These are phyloP conservation scores for Paraplagusia blochii DNA, from an alignment of 2,113 vertebrate genomes.

Conservation along the genomic window DNA sequence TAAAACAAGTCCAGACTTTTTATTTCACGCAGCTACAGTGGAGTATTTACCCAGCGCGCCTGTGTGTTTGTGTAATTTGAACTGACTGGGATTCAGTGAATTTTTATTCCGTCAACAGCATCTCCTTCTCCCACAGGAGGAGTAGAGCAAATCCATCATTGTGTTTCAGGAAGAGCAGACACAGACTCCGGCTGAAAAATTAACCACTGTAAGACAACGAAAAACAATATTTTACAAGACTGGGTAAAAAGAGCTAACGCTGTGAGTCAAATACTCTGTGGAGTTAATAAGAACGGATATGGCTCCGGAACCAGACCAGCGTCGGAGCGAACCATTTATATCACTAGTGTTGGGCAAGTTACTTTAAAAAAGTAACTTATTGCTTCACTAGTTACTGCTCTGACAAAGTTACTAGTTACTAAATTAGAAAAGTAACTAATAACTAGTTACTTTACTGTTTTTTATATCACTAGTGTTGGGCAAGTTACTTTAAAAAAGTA, in stretches of 20 bases:
- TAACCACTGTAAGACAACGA: constrained; percentile 30
- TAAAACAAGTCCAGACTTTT: neutral
- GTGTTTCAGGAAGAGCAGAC: constrained; percentile 24
- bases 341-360: no score
- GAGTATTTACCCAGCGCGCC: neutral
- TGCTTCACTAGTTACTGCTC: no score
- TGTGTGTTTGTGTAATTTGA: constrained; percentile 20
- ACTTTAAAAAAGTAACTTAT: no score
- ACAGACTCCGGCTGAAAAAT: constrained; percentile 24
- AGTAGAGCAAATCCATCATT: constrained; percentile 31
- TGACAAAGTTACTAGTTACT: no score
- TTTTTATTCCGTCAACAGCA: constrained; percentile 33
- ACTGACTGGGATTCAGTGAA: constrained; percentile 38
- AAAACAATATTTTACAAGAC: constrained; percentile 26
- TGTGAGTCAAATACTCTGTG: constrained; percentile 50
- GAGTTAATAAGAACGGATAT: constrained; percentile 65
- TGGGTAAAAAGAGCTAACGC: constrained; percentile 30
- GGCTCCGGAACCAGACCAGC: constrained; percentile 48
- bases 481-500: no score
- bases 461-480: no score
- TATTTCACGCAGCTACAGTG: no score
- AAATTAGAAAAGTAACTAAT: no score
- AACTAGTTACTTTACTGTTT: no score
- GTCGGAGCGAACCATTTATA: constrained; percentile 57
- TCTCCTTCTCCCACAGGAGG: constrained; percentile 27